Conservation (phyloP, 1,140 invertebrate species). For the Drosophila orosa region DNA sequence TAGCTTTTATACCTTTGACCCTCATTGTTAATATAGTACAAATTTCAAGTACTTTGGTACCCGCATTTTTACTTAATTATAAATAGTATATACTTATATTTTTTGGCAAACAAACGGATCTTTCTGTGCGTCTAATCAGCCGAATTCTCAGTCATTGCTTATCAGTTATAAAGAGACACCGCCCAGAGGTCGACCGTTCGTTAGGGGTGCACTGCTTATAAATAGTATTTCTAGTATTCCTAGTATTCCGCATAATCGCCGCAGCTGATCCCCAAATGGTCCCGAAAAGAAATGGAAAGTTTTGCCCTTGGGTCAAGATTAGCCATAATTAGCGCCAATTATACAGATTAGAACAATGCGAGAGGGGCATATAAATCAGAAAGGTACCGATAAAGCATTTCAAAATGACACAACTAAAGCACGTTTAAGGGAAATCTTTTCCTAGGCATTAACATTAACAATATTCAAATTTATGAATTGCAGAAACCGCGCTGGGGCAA, state of each 20-base stretch:
- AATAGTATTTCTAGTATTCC: too few relatives aligned
- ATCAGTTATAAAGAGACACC: conserved; percentile 43
- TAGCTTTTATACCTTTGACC: conserved; percentile 14
- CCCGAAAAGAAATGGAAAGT: conserved; percentile 31
- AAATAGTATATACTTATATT: neutral
- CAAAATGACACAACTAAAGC: conserved; percentile 11
- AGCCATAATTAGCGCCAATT: conserved; percentile 41
- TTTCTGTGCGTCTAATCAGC: conserved; percentile 9
- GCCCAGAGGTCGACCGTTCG: neutral
- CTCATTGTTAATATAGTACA: neutral
- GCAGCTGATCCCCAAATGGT: conserved; percentile 9
- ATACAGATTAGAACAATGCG: conserved; percentile 14
- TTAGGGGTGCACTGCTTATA: conserved; percentile 2
- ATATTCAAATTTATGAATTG: neutral
- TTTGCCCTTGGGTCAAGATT: conserved; percentile 28
- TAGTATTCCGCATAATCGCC: conserved; percentile 18
- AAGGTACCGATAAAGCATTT: conserved; percentile 17
- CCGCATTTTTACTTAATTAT: neutral
- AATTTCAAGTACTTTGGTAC: conserved; percentile 12
- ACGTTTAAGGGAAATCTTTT: neutral
- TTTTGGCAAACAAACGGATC: conserved; percentile 28
- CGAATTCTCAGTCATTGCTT: conserved; percentile 27
- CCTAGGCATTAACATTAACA: neutral
- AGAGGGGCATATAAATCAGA: conserved; percentile 16
- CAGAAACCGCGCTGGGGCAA: conserved; percentile 71